Evolutionary conservation across 2,888 invertebrate species (phyloP), one percentile per base, ranked within the genome.

Genomic region (Rugalucina vietnamica): DNA sequence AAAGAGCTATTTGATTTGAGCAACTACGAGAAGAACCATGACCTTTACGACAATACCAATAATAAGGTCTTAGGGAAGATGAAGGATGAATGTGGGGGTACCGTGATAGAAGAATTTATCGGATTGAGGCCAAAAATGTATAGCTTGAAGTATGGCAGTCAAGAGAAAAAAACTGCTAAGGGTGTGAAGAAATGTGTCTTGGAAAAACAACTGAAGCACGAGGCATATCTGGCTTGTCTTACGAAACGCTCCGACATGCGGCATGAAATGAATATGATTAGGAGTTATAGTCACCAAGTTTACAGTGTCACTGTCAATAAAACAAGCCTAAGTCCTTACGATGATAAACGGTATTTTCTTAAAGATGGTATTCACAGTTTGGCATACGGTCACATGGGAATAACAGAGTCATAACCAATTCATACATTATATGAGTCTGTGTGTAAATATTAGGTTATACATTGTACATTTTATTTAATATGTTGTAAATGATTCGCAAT

Each of bases 111-210:
- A 34, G 69, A 84, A 37, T 76, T 77, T 73, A 57, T 78, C 14
- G 81, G 77, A n/a, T 37, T 84, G 0, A 79, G 65, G 77, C 76
- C 80, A 18, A 84, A 81, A 75, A 79, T 76, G 80, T 82, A 83
- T 43, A 81, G 70, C 36, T 43, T 81, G 27, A 76, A 37, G 27
- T 80, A 65, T 57, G 50, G 73, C 12, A 43, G 54, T 21, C 24
- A n/a, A 37, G 75, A 75, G 36, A 54, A 32, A n/a, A 60, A 34
- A 37, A 75, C 60, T 0, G 73, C 71, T 21, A 83, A 79, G 57
- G 76, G 77, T 0, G 65, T 73, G n/a, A 74, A 80, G 14, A 78
- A 71, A 50, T 60, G 75, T 39, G 82, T 78, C 43, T 77, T 86
- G 21, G 71, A 83, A 36, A 81, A 86, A 60, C 75, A 86, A 2